Conservation (phyloP, 2,888 invertebrate genomes). For the Lasioglossum calceatum region DNA sequence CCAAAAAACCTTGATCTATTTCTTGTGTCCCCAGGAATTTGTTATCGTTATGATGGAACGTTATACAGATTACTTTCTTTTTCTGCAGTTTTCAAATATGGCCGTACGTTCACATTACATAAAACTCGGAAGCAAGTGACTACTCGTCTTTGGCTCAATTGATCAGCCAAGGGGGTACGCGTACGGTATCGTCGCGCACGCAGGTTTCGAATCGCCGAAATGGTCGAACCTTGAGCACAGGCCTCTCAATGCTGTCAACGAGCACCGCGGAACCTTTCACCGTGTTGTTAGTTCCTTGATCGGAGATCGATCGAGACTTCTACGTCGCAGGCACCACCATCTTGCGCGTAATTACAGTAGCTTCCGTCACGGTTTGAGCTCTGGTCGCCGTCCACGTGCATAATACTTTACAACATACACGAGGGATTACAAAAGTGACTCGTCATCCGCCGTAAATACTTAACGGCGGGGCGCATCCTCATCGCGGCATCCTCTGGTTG, state of each 20-base stretch:
- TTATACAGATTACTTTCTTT: too few relatives aligned
- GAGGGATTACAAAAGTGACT: constrained; percentile 79
- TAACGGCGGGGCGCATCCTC: constrained; percentile 73
- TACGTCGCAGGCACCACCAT: constrained; percentile 58
- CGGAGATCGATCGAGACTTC: constrained; percentile 65
- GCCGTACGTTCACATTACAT: neutral
- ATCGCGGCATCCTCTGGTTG: constrained; percentile 67
- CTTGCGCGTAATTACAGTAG: constrained; percentile 75
- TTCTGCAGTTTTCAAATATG: neutral
- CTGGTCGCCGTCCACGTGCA: constrained; percentile 70
- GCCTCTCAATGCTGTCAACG: constrained; percentile 29
- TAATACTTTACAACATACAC: constrained; percentile 71
- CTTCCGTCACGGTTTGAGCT: constrained; percentile 72
- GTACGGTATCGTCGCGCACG: neutral
- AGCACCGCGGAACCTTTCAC: constrained; percentile 58
- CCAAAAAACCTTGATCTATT: too few relatives aligned
- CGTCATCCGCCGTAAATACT: constrained; percentile 83
- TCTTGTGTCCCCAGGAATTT: too few relatives aligned
- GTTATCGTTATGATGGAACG: too few relatives aligned
- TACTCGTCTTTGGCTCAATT: neutral
- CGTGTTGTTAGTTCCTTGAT: constrained; percentile 54
- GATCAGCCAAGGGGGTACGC: neutral
- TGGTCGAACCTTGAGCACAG: constrained; percentile 11
- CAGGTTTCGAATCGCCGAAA: neutral
- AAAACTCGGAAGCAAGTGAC: too few relatives aligned